Evolutionary conservation across 2,888 invertebrate genomes (phyloP), one percentile per base, ranked within the genome.

Genomic region (Hydroisotoma schaefferi): DNA sequence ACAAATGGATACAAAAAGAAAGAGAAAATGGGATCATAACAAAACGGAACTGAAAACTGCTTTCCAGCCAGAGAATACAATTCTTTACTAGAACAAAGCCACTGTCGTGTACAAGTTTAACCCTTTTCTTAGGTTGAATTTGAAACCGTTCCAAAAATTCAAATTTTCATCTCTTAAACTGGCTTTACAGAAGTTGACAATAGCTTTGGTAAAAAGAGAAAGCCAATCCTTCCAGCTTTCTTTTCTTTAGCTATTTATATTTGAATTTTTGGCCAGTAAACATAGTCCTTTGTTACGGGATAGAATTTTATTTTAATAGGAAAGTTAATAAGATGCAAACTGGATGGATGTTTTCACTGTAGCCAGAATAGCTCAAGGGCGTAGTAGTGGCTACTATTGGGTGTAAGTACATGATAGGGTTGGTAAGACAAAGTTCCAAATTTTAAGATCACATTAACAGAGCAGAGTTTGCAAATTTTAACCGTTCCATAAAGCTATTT

Each of bases 101-200:
- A n/a, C n/a, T n/a, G n/a, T n/a, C n/a, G n/a, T n/a, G n/a, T n/a
- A n/a, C n/a, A 33, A 8, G 15, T 33, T 33, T 10, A 8, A 10
- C 15, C 33, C 33, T 33, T 15, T 8, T 33, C 15, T 6, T 25
- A 8, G 23, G 3, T 12, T 25, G 53, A 40, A 37, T 40, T 53
- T 53, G 53, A 53, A 53, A 37, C 25, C n/a, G n/a, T 53, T 53
- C 53, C 53, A 53, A 53, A 53, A 53, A 53, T 53, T 53, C 40
- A 53, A 53, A 53, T 53, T 53, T 18, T 20, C 15, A 12, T 33
- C 33, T 8, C n/a, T 33, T 33, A 33, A 8, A 10, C 5, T 46
- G 15, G 23, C 25, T 46, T 25, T 10, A 25, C 40, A 40, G 20
- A 33, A 40, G 40, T 18, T 20, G 5, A 33, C 33, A 40, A 40